These are phyloP conservation scores for Sterrhoptilus dennistouni DNA, from an alignment of 2,113 vertebrate species.

Conservation along the genomic window DNA sequence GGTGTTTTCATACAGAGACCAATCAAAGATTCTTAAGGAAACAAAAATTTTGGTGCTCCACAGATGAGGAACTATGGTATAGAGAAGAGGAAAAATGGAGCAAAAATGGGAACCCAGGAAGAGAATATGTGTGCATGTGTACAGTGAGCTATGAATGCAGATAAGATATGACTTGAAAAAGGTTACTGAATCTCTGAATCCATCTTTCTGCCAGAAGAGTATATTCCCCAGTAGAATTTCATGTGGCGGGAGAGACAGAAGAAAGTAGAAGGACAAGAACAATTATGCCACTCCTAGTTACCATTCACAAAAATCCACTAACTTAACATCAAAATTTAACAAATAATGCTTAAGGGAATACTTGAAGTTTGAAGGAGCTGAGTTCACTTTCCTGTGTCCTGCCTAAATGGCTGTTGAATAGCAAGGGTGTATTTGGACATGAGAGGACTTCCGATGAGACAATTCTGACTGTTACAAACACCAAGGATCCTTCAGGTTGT, in stretches of 20 bases:
- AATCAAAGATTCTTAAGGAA: neutral
- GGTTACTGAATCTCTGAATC: neutral
- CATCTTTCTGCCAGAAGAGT: neutral
- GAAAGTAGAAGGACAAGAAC: neutral
- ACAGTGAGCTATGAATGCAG: neutral
- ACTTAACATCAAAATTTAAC: neutral
- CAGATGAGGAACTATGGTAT: neutral
- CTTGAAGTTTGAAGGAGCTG: neutral
- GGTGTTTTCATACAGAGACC: accelerated
- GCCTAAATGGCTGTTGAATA: neutral
- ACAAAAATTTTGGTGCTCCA: neutral
- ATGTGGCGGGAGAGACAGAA: neutral
- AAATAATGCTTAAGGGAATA: neutral
- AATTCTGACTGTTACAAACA: neutral
- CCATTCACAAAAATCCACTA: neutral
- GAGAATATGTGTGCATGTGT: accelerated
- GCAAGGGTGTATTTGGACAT: neutral
- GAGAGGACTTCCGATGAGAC: neutral
- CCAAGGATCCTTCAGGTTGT: neutral
- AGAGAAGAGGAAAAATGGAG: neutral
- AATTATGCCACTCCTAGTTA: neutral
- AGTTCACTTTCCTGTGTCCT: neutral
- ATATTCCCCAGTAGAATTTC: neutral
- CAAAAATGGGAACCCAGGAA: neutral
- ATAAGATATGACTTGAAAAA: neutral